phyloP scores from a whole-genome alignment of 2,797 vertebrate genomes.

The Danio choprae region DNA sequence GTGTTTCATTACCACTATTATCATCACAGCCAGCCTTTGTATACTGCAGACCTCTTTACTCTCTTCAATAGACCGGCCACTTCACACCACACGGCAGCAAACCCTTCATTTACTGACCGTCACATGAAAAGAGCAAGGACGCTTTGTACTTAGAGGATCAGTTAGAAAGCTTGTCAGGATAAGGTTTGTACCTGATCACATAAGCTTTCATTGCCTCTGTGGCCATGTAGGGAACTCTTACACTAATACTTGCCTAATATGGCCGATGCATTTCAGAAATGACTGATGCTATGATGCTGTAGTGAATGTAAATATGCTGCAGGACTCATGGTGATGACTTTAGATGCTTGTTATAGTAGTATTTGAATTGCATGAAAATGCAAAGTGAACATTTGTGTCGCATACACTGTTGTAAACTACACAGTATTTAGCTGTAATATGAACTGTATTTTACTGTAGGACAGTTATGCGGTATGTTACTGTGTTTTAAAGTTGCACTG shows the following conservation, averaged over 20 bases:
- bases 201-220: slow-evolving; percentile 75
- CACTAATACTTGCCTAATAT: slow-evolving; percentile 51
- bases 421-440: too few relatives aligned
- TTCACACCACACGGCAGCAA: slow-evolving; percentile 73
- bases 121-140: slow-evolving; percentile 83
- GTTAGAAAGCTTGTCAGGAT: slow-evolving; percentile 74
- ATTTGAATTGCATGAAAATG: neutral
- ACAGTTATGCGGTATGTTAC: too few relatives aligned
- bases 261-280: slow-evolving; percentile 6
- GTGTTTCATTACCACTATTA: slow-evolving; percentile 66
- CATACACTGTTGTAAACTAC: too few relatives aligned
- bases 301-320: slow-evolving; percentile 3
- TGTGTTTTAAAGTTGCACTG: too few relatives aligned
- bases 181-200: slow-evolving; percentile 75
- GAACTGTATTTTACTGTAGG: too few relatives aligned
- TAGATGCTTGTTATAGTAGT: neutral
- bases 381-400: neutral
- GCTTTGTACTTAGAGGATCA: slow-evolving; percentile 85
- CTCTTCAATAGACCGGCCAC: slow-evolving; percentile 76
- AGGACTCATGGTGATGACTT: neutral
- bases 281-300: slow-evolving; percentile 3
- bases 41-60: slow-evolving; percentile 70
- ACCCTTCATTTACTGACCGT: slow-evolving; percentile 75
- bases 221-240: slow-evolving; percentile 69
- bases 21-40: slow-evolving; percentile 74